phyloP scores from a whole-genome alignment of 1,140 invertebrate genomes.

The Zeugodacus cucurbitae region DNA sequence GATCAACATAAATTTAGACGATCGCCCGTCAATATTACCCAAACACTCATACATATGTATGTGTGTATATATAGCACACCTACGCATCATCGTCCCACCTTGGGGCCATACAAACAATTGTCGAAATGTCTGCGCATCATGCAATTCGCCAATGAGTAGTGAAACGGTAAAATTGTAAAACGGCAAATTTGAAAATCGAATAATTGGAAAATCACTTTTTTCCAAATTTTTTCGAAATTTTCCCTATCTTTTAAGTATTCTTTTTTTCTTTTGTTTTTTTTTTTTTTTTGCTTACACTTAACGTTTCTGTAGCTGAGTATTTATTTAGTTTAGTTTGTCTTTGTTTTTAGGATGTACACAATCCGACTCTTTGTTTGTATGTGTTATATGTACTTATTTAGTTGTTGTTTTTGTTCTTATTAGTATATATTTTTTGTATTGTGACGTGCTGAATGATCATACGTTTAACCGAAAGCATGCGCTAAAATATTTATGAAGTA shows the following conservation, averaged over 20 bases:
- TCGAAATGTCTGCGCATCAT: background rate
- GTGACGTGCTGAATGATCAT: background rate
- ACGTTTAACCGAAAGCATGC: background rate
- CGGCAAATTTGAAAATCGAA: background rate
- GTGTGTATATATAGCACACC: background rate
- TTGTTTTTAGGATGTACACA: background rate
- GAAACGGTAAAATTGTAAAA: background rate
- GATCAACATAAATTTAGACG: background rate
- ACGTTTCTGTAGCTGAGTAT: background rate
- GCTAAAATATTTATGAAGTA: background rate
- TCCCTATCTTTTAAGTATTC: background rate
- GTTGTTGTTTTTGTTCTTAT: background rate
- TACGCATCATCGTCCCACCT: background rate
- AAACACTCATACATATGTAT: background rate
- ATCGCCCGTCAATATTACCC: background rate
- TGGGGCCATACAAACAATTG: background rate
- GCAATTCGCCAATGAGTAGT: background rate
- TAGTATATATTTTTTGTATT: background rate
- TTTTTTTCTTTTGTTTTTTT: background rate
- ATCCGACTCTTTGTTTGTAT: background rate
- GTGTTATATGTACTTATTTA: too few species aligned
- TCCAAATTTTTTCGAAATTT: constrained; percentile 9
- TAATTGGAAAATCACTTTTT: constrained; percentile 36
- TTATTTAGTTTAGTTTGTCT: background rate
- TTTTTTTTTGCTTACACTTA: background rate